Base-by-base conservation (phyloP, 2,113 vertebrate genomes). In the Coptodon bakossiorum region DNA sequence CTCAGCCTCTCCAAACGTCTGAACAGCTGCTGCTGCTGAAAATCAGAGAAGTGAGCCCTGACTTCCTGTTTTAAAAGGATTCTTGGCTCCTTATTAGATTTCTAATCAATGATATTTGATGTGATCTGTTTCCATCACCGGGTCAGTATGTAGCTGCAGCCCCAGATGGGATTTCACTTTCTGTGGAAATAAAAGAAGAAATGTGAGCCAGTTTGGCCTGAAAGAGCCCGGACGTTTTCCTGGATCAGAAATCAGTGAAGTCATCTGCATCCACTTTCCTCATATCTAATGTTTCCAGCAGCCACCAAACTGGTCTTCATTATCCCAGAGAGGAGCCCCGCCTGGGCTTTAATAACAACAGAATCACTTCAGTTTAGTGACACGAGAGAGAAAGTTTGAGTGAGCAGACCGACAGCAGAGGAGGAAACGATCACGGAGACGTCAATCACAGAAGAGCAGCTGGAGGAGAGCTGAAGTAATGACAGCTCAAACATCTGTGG, bases 251-350 rank as follows among this genome's bases (percentile, higher is more conserved):
- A 40, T 79, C 38, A n/a, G 14, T 5, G 5, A 27, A 52, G 22
- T 78, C 84, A 86, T 88, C 91, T 82, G 91, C 40, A 57, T 84
- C 54, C 24, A 7, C 34, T 90, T 80, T 80, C 6, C 29, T 43
- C 31, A 53, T 14, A 7, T 81, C 5, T n/a, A 13, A 59, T 6
- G 73, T 88, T 91, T 88, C 76, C 88, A 90, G 81, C 38, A 40
- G 79, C 87, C 19, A 14, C 63, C 22, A 43, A 54, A 63, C 82
- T 57, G 81, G 71, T 52, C 50, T 53, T 73, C 36, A 54, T 81
- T 43, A 80, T 54, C 14, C 31, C 83, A 36, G 53, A 48, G 53
- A 84, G 86, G 48, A 84, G 4, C 31, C 38, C 5, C n/a, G 1
- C 43, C 80, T 9, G 4, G 16, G 3, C 36, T 43, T 71, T 19